Conservation (phyloP, 2,113 vertebrate species). For the Sardina pilchardus region DNA sequence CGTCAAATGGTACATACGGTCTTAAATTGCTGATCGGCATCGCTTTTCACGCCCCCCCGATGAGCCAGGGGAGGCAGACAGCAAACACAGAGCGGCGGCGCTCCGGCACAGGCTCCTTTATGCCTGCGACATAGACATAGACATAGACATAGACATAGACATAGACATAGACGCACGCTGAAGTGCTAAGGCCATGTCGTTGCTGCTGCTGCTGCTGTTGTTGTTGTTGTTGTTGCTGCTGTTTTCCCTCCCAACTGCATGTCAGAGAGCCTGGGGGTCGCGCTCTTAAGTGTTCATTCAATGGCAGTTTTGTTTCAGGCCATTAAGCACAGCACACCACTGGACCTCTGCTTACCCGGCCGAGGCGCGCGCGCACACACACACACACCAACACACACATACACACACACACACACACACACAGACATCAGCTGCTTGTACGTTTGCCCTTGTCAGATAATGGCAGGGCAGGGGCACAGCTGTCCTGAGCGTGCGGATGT, state of each 20-base stretch:
- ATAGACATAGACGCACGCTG: neutral
- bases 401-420: neutral
- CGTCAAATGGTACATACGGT: neutral
- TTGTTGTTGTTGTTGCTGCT: neutral
- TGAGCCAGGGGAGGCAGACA: neutral
- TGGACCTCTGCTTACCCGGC: conserved; percentile 5
- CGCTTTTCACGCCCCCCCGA: neutral
- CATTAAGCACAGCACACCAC: conserved; percentile 4
- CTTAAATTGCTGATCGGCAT: neutral
- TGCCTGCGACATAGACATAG: too few species aligned
- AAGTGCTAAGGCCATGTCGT: neutral
- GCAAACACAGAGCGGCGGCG: neutral
- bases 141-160: too few species aligned
- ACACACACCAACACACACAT: neutral
- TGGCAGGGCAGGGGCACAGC: neutral
- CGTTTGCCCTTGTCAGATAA: neutral
- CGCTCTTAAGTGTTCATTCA: neutral
- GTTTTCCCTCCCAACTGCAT: neutral
- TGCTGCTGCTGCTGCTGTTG: too few species aligned
- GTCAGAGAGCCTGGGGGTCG: neutral
- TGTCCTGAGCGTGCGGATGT: conserved; percentile 32
- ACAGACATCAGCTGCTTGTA: neutral
- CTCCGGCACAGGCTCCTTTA: neutral
- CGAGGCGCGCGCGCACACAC: neutral
- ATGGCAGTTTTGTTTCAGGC: conserved; percentile 13